Evolutionary conservation across 2,113 vertebrate genomes (phyloP).

Genomic region (Orcinus orca): DNA sequence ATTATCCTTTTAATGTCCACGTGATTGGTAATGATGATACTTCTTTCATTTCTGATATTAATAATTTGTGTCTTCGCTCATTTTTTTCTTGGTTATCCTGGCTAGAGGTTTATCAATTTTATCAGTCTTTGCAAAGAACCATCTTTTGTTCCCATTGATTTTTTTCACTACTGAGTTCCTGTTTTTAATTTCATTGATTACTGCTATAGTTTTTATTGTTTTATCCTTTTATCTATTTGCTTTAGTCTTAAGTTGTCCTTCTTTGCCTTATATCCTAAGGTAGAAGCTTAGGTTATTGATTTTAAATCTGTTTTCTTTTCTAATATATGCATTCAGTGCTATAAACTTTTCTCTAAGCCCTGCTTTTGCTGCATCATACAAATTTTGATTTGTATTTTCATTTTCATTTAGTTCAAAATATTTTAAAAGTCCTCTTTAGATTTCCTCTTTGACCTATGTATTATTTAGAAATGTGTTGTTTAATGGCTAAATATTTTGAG

Average conservation of each 20-base stretch:
- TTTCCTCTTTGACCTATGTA: neutral
- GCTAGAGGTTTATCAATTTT: slow-evolving; percentile 7
- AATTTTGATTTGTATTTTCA: neutral
- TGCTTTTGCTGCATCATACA: neutral
- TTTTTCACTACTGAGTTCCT: neutral
- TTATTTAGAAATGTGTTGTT: slow-evolving; percentile 8
- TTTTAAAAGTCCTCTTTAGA: neutral
- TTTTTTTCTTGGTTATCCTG: neutral
- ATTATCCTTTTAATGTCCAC: neutral
- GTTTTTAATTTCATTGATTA: neutral
- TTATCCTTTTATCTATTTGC: neutral
- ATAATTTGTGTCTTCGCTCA: neutral
- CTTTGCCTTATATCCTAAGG: slow-evolving; percentile 2
- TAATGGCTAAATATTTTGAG: neutral
- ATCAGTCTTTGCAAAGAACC: neutral
- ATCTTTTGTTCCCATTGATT: neutral
- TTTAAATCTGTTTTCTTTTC: neutral
- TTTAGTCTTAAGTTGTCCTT: slow-evolving; percentile 25
- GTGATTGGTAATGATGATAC: neutral
- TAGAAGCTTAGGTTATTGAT: neutral
- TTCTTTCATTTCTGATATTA: slow-evolving; percentile 19
- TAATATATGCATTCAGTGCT: neutral
- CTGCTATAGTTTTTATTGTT: neutral
- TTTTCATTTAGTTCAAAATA: slow-evolving; percentile 20
- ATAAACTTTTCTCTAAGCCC: neutral